These are phyloP conservation scores for Clarias batrachus DNA, from an alignment of 2,113 vertebrate genomes.

Conservation along the genomic window DNA sequence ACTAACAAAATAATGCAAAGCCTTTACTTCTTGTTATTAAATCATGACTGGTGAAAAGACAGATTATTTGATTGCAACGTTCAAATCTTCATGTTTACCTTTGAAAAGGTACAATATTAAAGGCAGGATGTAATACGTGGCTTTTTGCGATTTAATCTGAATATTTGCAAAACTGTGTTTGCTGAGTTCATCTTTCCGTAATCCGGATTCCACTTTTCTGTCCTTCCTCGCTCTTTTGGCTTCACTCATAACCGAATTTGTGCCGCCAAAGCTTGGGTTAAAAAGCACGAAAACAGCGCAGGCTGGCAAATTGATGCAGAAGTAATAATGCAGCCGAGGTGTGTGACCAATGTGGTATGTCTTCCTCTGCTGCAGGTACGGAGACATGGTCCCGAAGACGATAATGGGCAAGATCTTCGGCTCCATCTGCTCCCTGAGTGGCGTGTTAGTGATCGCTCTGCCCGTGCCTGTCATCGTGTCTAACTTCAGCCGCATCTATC, in stretches of 20 bases:
- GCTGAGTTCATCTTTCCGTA: background rate
- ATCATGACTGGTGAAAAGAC: background rate
- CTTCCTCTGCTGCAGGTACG: conserved; percentile 77
- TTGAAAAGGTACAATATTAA: conserved; percentile 19
- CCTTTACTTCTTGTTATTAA: background rate
- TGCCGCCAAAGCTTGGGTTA: background rate
- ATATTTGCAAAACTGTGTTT: background rate
- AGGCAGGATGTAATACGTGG: background rate
- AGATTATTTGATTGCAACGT: background rate
- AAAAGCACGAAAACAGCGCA: background rate
- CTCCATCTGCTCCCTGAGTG: conserved; percentile 92
- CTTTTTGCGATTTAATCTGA: background rate
- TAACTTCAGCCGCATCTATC: conserved; percentile 98
- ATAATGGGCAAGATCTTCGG: conserved; percentile 96
- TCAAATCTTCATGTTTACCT: background rate
- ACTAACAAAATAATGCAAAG: background rate
- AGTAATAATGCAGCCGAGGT: background rate
- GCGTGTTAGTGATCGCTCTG: conserved; percentile 93
- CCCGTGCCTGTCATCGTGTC: conserved; percentile 97
- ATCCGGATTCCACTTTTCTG: background rate
- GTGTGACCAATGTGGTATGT: background rate
- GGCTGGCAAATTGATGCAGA: background rate
- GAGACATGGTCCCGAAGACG: conserved; percentile 97
- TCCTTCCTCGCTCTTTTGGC: background rate
- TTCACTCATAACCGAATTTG: background rate